Conservation (phyloP, 2,797 vertebrate genomes). For the Cirrhinus molitorella region DNA sequence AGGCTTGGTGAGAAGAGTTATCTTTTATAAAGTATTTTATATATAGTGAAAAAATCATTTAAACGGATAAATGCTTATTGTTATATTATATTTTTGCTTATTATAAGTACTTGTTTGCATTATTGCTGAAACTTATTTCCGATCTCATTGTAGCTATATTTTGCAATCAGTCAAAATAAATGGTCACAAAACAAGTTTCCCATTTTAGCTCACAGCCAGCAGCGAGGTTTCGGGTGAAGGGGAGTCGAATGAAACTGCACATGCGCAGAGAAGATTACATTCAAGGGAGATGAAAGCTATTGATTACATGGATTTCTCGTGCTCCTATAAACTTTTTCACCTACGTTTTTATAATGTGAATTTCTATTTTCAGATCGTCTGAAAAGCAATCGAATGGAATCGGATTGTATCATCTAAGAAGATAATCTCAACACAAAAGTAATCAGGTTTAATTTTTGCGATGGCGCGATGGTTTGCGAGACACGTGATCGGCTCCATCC, state of each 20-base stretch:
- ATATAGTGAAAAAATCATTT: too few relatives aligned
- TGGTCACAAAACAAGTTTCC: not conserved
- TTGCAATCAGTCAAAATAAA: not conserved
- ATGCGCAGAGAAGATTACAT: conserved; percentile 27
- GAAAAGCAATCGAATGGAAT: not conserved
- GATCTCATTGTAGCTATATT: not conserved
- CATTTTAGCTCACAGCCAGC: not conserved
- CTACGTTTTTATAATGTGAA: not conserved
- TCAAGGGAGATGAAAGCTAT: conserved; percentile 41
- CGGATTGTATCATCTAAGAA: conserved; percentile 7
- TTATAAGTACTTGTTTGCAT: not conserved
- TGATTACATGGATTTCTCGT: conserved; percentile 46
- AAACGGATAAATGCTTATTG: too few relatives aligned
- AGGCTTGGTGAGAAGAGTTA: too few relatives aligned
- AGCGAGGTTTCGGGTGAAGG: conserved; percentile 15
- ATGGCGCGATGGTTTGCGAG: conserved; percentile 25
- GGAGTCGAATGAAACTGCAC: conserved; percentile 28
- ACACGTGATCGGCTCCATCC: conserved; percentile 73
- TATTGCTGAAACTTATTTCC: not conserved
- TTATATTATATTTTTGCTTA: not conserved
- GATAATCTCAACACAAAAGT: conserved; percentile 14
- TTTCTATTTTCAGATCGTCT: not conserved
- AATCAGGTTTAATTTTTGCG: conserved; percentile 20
- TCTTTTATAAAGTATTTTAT: too few relatives aligned
- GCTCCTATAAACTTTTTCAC: not conserved